Evolutionary conservation across 92 coral and sea anemone genomes (phyloP), one percentile per base, ranked within the genome.

Genomic region (Phymanthus crucifer): DNA sequence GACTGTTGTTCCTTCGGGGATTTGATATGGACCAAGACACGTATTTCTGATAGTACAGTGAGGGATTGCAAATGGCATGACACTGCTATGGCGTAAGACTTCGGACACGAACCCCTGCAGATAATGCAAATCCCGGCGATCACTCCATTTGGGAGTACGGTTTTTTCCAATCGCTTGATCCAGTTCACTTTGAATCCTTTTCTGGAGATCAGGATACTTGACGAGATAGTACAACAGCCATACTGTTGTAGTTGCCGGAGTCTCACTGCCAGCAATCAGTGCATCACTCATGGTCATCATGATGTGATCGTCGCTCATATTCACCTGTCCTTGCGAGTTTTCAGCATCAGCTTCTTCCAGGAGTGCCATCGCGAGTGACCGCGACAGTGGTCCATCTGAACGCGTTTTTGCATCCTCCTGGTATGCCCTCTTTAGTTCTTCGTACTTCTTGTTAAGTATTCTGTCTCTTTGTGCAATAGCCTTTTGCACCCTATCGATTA

Each of bases 1-100:
- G 33, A 88, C 88, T n/a, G 83, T 78, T 18, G 95, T 91, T 35
- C 85, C 95, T 71, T 88, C 83, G 0, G 95, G 95, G 56, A 91
- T 80, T 70, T 78, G 71, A 83, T 79, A 88, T 11, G 88, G 88
- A 11, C 85, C 89, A 33, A 91, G 79, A 2, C 43, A 48, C 26
- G 89, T 81, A 54, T 91, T 90, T 29, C 72, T 72, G 64, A 83
- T 75, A 1, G 91, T 86, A 35, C 46, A 84, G 71, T 91, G 95
- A 21, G 92, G 95, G 14, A 91, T 85, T 16, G 87, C 92, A 43
- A 91, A 57, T 8, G 95, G 95, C 83, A 91, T 89, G 40, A 79
- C 75, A 40, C 95, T 86, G 6, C 72, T 71, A 11, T 72, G 54
- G 1, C 95, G 88, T 40, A 88, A 40, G 1, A 74, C 87, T 74